These are phyloP conservation scores for Rhinopomastus cyanomelas DNA, from an alignment of 2,113 vertebrate genomes.

Conservation along the genomic window DNA sequence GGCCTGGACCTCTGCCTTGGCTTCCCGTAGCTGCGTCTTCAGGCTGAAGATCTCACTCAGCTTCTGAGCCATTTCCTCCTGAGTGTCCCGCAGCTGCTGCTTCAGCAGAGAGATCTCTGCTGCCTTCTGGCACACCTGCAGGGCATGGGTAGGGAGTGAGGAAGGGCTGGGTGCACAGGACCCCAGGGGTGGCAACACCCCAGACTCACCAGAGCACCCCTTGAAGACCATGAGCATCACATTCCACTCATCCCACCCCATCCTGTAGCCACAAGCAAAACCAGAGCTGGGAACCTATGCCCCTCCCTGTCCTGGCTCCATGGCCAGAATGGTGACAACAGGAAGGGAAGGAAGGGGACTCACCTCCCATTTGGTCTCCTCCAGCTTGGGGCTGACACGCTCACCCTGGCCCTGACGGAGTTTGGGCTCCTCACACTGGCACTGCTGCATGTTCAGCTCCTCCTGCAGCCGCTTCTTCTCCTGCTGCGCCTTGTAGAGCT, in stretches of 20 bases:
- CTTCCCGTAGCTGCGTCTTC: conserved; percentile 90
- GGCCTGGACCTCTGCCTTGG: conserved; percentile 79
- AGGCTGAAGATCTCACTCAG: conserved; percentile 93
- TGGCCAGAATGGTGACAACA: neutral
- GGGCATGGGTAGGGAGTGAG: accelerated
- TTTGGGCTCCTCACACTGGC: conserved; percentile 70
- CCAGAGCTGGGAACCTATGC: neutral
- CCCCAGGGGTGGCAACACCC: neutral
- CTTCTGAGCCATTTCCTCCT: conserved; percentile 93
- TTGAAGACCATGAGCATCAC: neutral
- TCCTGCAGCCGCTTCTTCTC: conserved; percentile 89
- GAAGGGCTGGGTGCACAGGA: neutral
- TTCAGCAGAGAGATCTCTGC: conserved; percentile 95
- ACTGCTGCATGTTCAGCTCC: conserved; percentile 81
- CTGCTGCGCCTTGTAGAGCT: conserved; percentile 92
- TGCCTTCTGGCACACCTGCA: conserved; percentile 90
- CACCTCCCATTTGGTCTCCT: conserved; percentile 97
- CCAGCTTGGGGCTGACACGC: conserved; percentile 76
- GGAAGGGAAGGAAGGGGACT: neutral
- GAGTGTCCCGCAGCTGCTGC: conserved; percentile 93
- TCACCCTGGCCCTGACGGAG: conserved; percentile 65
- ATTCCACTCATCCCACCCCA: accelerated
- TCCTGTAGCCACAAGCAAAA: neutral
- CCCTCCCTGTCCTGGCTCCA: accelerated
- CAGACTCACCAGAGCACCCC: neutral